Conservation (phyloP, 2,797 vertebrate species). For the Ptychadena robeensis region DNA sequence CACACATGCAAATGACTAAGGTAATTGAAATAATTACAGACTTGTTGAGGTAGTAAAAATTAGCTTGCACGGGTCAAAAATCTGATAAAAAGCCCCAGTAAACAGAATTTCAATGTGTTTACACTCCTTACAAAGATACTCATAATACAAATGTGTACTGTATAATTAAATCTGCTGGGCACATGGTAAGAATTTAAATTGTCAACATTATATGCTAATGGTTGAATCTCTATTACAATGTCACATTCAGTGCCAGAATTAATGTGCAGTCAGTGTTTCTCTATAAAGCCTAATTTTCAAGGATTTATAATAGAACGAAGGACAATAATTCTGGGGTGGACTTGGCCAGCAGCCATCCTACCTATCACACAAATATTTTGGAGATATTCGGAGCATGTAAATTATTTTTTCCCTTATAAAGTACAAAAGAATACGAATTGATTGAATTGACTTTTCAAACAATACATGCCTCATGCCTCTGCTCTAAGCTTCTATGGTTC, state of each 20-base stretch:
- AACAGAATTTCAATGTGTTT: slow-evolving; percentile 56
- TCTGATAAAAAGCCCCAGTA: slow-evolving; percentile 49
- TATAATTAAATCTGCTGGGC: slow-evolving; percentile 49
- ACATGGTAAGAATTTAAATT: slow-evolving; percentile 51
- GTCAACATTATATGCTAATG: slow-evolving; percentile 55
- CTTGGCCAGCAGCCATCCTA: slow-evolving; percentile 22
- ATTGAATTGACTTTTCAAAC: too few species aligned
- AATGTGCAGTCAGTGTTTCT: slow-evolving; percentile 58
- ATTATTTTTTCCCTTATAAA: background rate
- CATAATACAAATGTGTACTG: slow-evolving; percentile 34
- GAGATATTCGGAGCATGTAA: slow-evolving; percentile 7
- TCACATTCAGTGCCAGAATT: slow-evolving; percentile 57
- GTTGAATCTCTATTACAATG: slow-evolving; percentile 55
- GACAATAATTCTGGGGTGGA: slow-evolving; percentile 49
- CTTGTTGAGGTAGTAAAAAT: slow-evolving; percentile 68
- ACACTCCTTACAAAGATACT: slow-evolving; percentile 36
- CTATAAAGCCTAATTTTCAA: slow-evolving; percentile 57
- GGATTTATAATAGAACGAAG: slow-evolving; percentile 56
- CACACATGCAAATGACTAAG: slow-evolving; percentile 57
- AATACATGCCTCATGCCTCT: too few species aligned
- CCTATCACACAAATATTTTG: slow-evolving; percentile 27
- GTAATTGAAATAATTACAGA: slow-evolving; percentile 70
- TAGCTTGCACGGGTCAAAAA: slow-evolving; percentile 50
- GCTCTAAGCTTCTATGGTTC: too few species aligned
- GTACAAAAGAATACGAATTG: background rate